Base-by-base conservation (phyloP, 2,888 invertebrate genomes). In the Dasypogon diadema region DNA sequence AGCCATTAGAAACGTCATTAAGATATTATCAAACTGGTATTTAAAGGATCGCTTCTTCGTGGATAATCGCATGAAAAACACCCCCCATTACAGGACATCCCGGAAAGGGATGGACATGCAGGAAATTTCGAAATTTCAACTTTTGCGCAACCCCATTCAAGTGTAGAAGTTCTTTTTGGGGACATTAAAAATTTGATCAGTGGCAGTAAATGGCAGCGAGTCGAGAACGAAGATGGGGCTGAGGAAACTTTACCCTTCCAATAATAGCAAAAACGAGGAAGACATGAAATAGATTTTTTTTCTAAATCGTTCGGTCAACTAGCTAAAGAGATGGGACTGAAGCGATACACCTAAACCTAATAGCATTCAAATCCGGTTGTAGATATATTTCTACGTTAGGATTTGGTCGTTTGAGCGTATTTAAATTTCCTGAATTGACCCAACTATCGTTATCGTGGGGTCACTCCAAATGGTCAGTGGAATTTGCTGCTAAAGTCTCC, bases 351-450 rank as follows among this genome's bases (percentile, higher is more conserved):
- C 75, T 75, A 77, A 77, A 75, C 54, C 68, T 77, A 77, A 77
- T 77, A 76, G 70, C 68, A 75, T 77, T 75, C 76, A 77, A 77
- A 77, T 77, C 77, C 77, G 77, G 76, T 75, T 65, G 42, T 60
- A 75, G 58, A 76, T 77, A 77, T 75, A 77, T 77, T 75, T 75
- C 75, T 73, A 65, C 24, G 51, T 54, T 54, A 51, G 51, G 70
- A 70, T 70, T 65, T 63, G 75, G 54, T 65, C 63, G 51, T 77
- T 77, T 68, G 74, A 77, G 68, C 74, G 77, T 76, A 77, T 77
- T 76, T 76, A 76, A 77, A 77, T 77, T 77, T 77, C 77, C 77
- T 75, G 77, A 77, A 77, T 76, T 65, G 77, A 77, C 77, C 54
- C 70, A 70, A 70, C 70, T 70, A 70, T 70, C 70, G 70, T 70